Percentiles rank a stretch among this genome's conserved stretches.
These are phyloP conservation scores for Macquaria australasica DNA, from an alignment of 2,113 vertebrate species.

Conservation along the genomic window DNA sequence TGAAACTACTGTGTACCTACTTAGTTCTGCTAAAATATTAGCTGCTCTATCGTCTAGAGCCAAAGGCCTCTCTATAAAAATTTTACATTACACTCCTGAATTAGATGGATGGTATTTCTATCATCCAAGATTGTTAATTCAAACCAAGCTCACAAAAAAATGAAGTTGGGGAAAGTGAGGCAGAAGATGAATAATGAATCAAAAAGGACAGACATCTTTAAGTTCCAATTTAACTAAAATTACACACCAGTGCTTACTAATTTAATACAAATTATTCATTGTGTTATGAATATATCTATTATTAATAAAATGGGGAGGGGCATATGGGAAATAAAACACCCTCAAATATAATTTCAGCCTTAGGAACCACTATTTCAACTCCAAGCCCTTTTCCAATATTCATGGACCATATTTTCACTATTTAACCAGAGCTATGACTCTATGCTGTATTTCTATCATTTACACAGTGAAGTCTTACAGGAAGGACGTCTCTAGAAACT, in stretches of 20 bases:
- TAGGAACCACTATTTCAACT: constrained; percentile 28
- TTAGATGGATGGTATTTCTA: constrained; percentile 10
- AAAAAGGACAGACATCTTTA: constrained; percentile 45
- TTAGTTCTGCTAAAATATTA: background rate
- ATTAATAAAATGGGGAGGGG: constrained; percentile 27
- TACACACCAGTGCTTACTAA: constrained; percentile 49
- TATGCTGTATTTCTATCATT: background rate
- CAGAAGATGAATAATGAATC: constrained; percentile 62
- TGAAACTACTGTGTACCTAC: background rate
- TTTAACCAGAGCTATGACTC: constrained; percentile 5
- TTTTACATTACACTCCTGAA: background rate
- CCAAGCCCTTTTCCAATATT: background rate
- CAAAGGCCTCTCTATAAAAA: background rate
- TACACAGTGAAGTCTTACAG: background rate
- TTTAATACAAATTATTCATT: constrained; percentile 69
- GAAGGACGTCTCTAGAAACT: background rate
- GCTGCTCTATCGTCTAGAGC: constrained; percentile 17
- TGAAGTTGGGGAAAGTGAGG: constrained; percentile 10
- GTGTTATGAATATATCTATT: constrained; percentile 65
- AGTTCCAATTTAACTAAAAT: constrained; percentile 60
- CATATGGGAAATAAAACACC: constrained; percentile 31
- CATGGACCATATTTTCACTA: background rate
- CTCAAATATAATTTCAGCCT: constrained; percentile 38
- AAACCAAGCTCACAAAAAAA: constrained; percentile 7
- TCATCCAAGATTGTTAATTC: constrained; percentile 7